Evolutionary conservation across 2,888 invertebrate genomes (phyloP), one percentile per base, ranked within the genome.

Genomic region (Zele albiditarsus): DNA sequence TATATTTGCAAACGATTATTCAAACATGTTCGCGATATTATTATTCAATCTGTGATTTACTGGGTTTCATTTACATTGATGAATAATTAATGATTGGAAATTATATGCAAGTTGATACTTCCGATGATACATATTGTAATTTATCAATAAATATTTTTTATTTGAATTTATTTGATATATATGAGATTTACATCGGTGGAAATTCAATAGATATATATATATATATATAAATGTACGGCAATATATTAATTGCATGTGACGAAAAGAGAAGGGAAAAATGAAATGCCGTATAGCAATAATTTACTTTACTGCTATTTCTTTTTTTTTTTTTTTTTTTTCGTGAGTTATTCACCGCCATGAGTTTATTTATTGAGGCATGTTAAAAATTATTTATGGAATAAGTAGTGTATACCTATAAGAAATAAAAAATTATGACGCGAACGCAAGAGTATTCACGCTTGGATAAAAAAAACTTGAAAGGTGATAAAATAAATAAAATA

Each of bases 31-130:
- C 8, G 8, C 38, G 0, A 2, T 8, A 38, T n/a, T 28, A 42
- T 28, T 49, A 46, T 28, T 62, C 20, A 49, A 67, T 49, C 49
- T 27, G n/a, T 20, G 14, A 49, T 67, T 49, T n/a, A 4, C 46
- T 67, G 46, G 12, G 46, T 67, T 49, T 46, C 16, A 67, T 67
- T 53, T 67, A 46, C 38, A 25, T 46, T 4, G n/a, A 42, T 67
- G 67, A 67, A 53, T 67, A 49, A 67, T 67, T 46, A 25, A 67
- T 67, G 2, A 10, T 28, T 49, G 25, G 27, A 67, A 67, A 46
- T 16, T 46, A 46, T 46, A 14, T n/a, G 6, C 16, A 16, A 46
- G n/a, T n/a, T 46, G 46, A 46, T 46, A 46, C 46, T 46, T 46
- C n/a, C 46, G 46, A 46, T 46, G 46, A 46, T 46, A n/a, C n/a